Conservation (phyloP, 2,797 vertebrate species). For the Acanthurus tractus region DNA sequence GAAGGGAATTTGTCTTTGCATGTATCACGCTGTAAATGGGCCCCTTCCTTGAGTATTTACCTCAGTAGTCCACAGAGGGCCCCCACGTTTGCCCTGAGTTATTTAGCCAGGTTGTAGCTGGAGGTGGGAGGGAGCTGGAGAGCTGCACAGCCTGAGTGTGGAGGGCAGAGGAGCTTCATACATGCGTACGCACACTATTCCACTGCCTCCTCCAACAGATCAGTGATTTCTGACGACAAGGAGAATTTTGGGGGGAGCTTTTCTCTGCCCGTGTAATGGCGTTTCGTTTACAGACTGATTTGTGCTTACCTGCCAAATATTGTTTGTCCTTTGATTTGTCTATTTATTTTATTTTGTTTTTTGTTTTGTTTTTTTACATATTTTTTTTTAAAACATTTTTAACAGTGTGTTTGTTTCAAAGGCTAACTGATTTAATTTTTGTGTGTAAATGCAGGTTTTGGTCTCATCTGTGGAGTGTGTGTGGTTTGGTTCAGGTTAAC, state of each 20-base stretch:
- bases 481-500: constrained; percentile 45
- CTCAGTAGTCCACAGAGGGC: constrained; percentile 52
- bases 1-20: constrained; percentile 52
- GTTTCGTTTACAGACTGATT: constrained; percentile 77
- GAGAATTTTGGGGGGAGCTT: neutral
- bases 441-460: constrained; percentile 54
- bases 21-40: constrained; percentile 43
- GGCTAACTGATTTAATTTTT: constrained; percentile 39
- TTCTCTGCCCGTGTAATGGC: no score
- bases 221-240: constrained; percentile 40
- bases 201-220: constrained; percentile 52
- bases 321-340: constrained; percentile 74
- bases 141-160: neutral
- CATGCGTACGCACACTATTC: constrained; percentile 46
- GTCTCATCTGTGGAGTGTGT: constrained; percentile 60
- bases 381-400: constrained; percentile 50
- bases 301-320: constrained; percentile 83
- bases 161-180: constrained; percentile 31
- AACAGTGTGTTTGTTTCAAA: constrained; percentile 48
- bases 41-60: constrained; percentile 52
- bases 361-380: constrained; percentile 13
- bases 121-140: constrained; percentile 39
- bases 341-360: constrained; percentile 74
- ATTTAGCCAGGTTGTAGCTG: constrained; percentile 58
- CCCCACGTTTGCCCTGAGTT: constrained; percentile 46